phyloP scores from a whole-genome alignment of 2,797 vertebrate species.

The Rhinatrema bivittatum region DNA sequence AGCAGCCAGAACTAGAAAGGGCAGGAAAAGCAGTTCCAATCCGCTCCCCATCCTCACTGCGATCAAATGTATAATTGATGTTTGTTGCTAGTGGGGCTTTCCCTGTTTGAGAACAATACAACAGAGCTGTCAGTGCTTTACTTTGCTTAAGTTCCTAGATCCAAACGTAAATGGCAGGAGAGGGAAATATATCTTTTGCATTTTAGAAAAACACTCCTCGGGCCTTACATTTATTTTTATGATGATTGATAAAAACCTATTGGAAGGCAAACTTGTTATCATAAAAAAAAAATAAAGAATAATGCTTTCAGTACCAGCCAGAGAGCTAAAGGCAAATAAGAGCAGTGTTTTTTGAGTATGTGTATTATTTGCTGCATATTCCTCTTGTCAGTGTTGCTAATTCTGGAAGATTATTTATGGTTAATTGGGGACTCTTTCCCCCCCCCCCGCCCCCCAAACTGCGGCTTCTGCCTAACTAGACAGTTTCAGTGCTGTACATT shows the following conservation, averaged over 20 bases:
- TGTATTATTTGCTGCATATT: background rate
- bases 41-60: too few relatives aligned
- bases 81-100: too few relatives aligned
- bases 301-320: constrained; percentile 1
- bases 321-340: constrained; percentile 3
- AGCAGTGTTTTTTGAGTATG: background rate
- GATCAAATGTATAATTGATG: too few relatives aligned
- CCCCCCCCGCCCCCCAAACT: too few relatives aligned
- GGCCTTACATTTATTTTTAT: constrained; percentile 13
- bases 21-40: too few relatives aligned
- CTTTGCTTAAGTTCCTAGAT: constrained; percentile 4
- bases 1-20: too few relatives aligned
- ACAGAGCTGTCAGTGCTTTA: too few relatives aligned
- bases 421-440: constrained; percentile 5
- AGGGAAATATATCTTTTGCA: constrained; percentile 5
- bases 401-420: constrained; percentile 2
- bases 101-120: too few relatives aligned
- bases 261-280: constrained; percentile 16
- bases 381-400: background rate
- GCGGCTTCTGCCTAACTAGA: background rate
- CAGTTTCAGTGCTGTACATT: too few relatives aligned
- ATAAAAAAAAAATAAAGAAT: constrained; percentile 8
- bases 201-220: constrained; percentile 2
- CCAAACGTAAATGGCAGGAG: background rate
- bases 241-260: constrained; percentile 12